Base-by-base conservation (phyloP, 2,113 vertebrate species). In the Myiopsitta monachus region DNA sequence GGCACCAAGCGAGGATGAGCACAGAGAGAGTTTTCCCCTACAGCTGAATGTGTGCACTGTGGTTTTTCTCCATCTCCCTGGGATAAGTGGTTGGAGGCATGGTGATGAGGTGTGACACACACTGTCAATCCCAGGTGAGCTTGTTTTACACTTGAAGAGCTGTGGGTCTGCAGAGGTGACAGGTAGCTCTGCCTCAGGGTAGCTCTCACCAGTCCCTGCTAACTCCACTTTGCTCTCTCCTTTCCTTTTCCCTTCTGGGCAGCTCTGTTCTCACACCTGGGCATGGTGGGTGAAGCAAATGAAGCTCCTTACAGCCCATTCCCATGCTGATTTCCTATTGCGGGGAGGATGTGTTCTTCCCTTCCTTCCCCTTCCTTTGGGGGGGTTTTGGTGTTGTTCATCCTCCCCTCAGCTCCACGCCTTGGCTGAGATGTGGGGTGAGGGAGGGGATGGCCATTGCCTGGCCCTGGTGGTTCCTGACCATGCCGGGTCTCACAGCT, bases 401-500 rank as follows among this genome's bases (percentile, higher is more conserved):
- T 64, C 70, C 43, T 78, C 12, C 27, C 10, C 19, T 75, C 64
- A 31, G 54, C 44, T 51, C 44, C 31, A 17, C 0, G 3, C 31
- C 27, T 38, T 3, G 1, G 19, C n/a, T 83, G 38, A 49, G 47
- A 46, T 7, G 2, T 27, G 33, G 57, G 26, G 7, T 15, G 1
- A 67, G 39, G 14, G n/a, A 54, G 16, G 14, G 19, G 8, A 23
- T 69, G 30, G 26, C 46, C 63, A 4, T 22, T 0, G 0, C 7
- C 63, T 59, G 18, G 5, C 22, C 27, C 19, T 46, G 6, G 2
- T 2, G 5, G 24, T 14, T 77, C 67, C 52, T 54, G 41, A 19
- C 46, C 0, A 0, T 14, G 57, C 0, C 0, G 64, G 2, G 18
- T 41, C 63, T 79, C 39, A 17, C 16, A 16, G 30, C 51, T 89